Evolutionary conservation across 30 jellyfish, hydroid and myxozoan genomes (phyloP).

Genomic region (Mastigias papua): DNA sequence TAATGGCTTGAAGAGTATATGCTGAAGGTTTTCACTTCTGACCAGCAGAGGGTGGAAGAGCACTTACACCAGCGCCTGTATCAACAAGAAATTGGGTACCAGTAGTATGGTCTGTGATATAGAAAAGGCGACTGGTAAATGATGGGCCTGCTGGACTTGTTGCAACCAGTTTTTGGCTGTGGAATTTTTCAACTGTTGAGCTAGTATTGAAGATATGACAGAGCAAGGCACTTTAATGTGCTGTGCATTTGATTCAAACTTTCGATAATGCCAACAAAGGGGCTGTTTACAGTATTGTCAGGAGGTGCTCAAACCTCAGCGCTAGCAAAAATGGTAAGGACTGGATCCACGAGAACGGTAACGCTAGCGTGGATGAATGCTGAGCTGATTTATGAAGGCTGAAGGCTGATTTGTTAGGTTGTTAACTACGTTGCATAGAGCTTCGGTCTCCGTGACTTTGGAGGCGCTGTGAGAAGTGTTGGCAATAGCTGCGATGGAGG

Average conservation of each 20-base stretch:
- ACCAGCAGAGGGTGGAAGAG: not conserved
- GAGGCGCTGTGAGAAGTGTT: not conserved
- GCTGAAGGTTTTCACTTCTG: conserved; percentile 2
- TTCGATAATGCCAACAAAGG: not conserved
- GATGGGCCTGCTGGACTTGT: not conserved
- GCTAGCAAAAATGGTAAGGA: not conserved
- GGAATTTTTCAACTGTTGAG: not conserved
- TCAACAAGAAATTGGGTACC: not conserved
- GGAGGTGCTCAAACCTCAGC: not conserved
- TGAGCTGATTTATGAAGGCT: not conserved
- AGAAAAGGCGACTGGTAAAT: no score
- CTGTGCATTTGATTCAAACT: not conserved
- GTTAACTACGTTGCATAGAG: not conserved
- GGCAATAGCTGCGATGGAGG: not conserved
- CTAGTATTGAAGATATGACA: not conserved
- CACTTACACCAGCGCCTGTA: no score
- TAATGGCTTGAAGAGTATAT: conserved; percentile 2
- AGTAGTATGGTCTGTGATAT: not conserved
- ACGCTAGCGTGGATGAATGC: not conserved
- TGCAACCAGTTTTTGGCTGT: not conserved
- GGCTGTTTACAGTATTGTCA: no score
- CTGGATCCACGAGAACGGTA: not conserved
- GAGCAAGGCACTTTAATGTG: not conserved
- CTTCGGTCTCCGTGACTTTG: not conserved
- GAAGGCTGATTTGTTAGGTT: not conserved